phyloP scores from a whole-genome alignment of 2,113 vertebrate species.

The Saguinus midas region DNA sequence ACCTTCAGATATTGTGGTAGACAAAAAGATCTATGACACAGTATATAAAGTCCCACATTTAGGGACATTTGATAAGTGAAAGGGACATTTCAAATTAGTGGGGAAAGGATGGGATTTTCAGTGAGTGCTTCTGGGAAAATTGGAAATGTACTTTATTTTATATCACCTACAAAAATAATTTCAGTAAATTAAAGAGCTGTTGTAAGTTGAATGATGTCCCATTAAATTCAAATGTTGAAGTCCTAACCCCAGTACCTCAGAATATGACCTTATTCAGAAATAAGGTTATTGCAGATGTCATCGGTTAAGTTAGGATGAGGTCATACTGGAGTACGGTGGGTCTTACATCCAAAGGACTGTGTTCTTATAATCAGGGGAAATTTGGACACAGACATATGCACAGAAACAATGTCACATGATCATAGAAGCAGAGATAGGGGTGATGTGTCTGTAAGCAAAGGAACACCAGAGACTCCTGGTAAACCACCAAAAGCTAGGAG shows the following conservation, averaged over 20 bases:
- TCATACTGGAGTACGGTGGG: neutral
- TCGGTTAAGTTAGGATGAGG: neutral
- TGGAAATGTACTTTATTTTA: neutral
- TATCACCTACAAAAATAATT: neutral
- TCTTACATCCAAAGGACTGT: neutral
- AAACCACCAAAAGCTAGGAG: neutral
- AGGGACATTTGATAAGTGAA: neutral
- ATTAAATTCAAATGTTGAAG: neutral
- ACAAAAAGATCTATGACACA: neutral
- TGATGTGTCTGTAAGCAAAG: neutral
- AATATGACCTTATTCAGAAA: neutral
- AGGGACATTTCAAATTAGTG: neutral
- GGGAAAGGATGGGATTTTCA: neutral
- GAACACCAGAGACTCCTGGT: neutral
- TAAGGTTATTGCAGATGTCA: neutral
- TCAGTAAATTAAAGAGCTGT: neutral
- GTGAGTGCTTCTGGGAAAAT: neutral
- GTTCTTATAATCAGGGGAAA: neutral
- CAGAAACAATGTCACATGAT: neutral
- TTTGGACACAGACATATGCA: neutral
- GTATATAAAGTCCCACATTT: neutral
- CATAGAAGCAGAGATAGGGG: neutral
- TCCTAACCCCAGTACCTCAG: neutral
- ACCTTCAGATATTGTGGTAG: neutral
- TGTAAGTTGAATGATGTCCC: neutral